A percentile compares a stretch with the other conserved stretches of the same genome.
These are phyloP conservation scores for Erebia ligea DNA, from an alignment of 2,888 invertebrate genomes.

Conservation along the genomic window DNA sequence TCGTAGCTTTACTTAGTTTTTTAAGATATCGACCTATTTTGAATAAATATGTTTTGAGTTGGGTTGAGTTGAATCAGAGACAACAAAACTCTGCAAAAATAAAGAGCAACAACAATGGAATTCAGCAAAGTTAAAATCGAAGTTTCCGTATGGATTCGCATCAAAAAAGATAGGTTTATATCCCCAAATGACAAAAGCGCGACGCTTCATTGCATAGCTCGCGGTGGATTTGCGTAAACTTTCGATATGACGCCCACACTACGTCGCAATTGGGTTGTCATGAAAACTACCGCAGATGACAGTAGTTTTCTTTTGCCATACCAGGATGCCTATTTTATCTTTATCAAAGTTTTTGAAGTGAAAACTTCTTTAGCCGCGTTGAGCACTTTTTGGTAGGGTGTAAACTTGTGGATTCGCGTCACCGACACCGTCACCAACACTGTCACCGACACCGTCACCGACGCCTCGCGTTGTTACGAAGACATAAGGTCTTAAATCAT, in stretches of 20 bases:
- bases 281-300: conserved; percentile 4
- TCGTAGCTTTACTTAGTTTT: too few relatives aligned
- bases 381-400: too few relatives aligned
- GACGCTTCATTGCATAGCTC: conserved; percentile 14
- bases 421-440: too few relatives aligned
- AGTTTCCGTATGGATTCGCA: conserved; percentile 17
- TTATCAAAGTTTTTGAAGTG: neutral
- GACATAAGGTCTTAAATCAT: too few relatives aligned
- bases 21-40: too few relatives aligned
- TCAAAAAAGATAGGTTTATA: conserved; percentile 19
- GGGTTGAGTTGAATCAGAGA: too few relatives aligned
- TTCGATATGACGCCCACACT: conserved; percentile 12
- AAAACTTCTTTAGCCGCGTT: too few relatives aligned
- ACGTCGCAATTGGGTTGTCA: conserved; percentile 10
- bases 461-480: too few relatives aligned
- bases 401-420: too few relatives aligned
- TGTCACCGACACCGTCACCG: too few relatives aligned
- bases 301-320: neutral
- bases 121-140: conserved; percentile 12
- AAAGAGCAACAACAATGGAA: neutral
- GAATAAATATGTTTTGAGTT: too few relatives aligned
- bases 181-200: conserved; percentile 27
- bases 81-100: neutral
- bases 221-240: conserved; percentile 24
- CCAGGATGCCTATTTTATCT: neutral